Evolutionary conservation across 2,113 vertebrate genomes (phyloP).

Genomic region (Charina bottae): DNA sequence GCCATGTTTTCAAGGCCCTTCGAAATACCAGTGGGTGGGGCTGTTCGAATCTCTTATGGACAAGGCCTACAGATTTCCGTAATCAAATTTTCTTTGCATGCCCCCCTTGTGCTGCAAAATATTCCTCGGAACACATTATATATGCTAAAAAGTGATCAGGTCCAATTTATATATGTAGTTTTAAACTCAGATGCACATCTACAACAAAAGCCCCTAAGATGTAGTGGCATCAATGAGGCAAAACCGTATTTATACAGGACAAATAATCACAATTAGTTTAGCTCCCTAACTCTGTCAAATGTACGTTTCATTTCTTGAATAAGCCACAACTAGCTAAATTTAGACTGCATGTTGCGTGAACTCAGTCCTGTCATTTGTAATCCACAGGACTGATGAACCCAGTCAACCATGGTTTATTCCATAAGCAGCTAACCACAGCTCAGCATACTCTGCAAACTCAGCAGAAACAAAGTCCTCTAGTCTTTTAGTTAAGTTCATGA

Average conservation of each 20-base stretch:
- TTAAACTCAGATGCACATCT: no score
- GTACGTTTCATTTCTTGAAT: not conserved
- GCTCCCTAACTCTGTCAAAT: not conserved
- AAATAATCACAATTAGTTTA: not conserved
- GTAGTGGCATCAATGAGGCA: not conserved
- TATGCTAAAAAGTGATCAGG: no score
- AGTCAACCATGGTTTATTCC: not conserved
- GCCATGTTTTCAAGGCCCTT: no score
- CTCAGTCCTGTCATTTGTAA: not conserved
- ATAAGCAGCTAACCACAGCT: not conserved
- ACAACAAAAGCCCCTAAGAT: not conserved
- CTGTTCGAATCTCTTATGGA: not conserved
- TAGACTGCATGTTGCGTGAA: not conserved
- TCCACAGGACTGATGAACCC: not conserved
- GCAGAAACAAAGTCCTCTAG: not conserved
- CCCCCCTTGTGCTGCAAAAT: no score
- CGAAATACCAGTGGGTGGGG: no score
- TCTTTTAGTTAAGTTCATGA: not conserved
- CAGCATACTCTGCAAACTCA: not conserved
- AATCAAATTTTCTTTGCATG: no score
- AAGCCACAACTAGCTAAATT: not conserved
- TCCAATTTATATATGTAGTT: no score
- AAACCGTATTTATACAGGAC: not conserved
- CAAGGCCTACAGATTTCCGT: no score
- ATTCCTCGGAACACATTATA: no score